Conservation (phyloP, 2,888 invertebrate genomes). For the Pyrochroa serraticornis region DNA sequence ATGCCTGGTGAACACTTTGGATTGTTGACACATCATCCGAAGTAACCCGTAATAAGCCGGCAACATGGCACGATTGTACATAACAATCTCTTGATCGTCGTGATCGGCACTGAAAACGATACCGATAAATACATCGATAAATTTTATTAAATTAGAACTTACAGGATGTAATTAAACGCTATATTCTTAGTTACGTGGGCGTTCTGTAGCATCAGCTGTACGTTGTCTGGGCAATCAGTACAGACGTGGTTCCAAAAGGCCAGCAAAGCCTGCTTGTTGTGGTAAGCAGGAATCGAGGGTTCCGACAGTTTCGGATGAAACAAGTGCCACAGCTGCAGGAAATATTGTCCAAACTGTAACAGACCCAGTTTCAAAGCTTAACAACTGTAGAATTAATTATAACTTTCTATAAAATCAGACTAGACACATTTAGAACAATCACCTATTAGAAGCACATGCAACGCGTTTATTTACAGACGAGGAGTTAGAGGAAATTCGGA, state of each 20-base stretch:
- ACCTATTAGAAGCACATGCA: too few species aligned
- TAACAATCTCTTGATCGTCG: constrained; percentile 93
- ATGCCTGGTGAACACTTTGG: constrained; percentile 82
- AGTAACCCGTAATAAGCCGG: constrained; percentile 91
- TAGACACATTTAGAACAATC: too few species aligned
- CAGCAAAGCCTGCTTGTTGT: constrained; percentile 91
- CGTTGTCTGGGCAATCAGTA: constrained; percentile 91
- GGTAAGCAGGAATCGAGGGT: constrained; percentile 92
- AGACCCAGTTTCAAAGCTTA: not conserved
- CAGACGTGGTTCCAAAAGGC: constrained; percentile 95
- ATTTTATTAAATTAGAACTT: constrained; percentile 57
- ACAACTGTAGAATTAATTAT: too few species aligned
- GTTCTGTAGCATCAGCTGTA: constrained; percentile 85
- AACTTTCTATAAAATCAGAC: too few species aligned
- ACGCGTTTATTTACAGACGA: too few species aligned
- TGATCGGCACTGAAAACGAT: constrained; percentile 81
- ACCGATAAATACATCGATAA: constrained; percentile 5
- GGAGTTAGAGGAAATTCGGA: too few species aligned
- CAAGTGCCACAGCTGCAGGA: constrained; percentile 90
- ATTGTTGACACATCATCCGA: constrained; percentile 88
- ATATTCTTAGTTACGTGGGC: constrained; percentile 90
- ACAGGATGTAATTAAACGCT: constrained; percentile 96
- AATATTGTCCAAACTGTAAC: constrained; percentile 87
- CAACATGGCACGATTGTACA: constrained; percentile 92
- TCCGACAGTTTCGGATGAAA: constrained; percentile 95